Conservation (phyloP, 2,113 vertebrate genomes). For the Urocolius indicus region DNA sequence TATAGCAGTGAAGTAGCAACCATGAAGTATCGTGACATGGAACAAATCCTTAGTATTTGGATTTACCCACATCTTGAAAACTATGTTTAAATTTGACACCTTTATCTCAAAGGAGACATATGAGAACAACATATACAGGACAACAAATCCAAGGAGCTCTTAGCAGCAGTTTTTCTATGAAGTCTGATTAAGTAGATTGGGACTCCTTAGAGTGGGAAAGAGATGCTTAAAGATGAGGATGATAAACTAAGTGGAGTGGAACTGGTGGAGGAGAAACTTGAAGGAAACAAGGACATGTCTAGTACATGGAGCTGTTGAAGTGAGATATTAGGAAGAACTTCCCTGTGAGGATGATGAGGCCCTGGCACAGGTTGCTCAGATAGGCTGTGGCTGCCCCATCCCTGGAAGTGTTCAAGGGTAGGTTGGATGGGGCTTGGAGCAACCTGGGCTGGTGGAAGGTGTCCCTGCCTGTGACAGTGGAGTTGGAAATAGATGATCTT, state of each 20-base stretch:
- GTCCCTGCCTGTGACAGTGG: too few relatives aligned
- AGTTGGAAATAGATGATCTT: too few relatives aligned
- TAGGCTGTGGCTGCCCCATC: too few relatives aligned
- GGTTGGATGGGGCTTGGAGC: too few relatives aligned
- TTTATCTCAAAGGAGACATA: background rate
- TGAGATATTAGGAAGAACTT: too few relatives aligned
- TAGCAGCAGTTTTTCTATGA: background rate
- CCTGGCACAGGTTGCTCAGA: too few relatives aligned
- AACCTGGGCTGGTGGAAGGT: too few relatives aligned
- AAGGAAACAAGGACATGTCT: background rate
- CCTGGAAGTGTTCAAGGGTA: too few relatives aligned
- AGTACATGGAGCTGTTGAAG: too few relatives aligned
- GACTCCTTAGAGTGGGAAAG: background rate
- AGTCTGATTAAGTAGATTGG: background rate
- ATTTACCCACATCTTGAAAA: background rate
- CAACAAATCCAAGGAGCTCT: background rate
- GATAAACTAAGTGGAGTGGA: background rate
- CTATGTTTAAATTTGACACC: background rate
- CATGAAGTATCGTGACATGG: background rate
- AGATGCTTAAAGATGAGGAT: background rate
- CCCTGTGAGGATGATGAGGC: too few relatives aligned
- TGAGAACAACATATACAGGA: background rate
- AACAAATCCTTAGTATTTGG: background rate
- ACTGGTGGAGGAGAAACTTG: background rate
- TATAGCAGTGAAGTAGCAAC: background rate